Evolutionary conservation across 2,888 invertebrate species (phyloP), one percentile per base, ranked within the genome.

Genomic region (Patella ulyssiponensis): DNA sequence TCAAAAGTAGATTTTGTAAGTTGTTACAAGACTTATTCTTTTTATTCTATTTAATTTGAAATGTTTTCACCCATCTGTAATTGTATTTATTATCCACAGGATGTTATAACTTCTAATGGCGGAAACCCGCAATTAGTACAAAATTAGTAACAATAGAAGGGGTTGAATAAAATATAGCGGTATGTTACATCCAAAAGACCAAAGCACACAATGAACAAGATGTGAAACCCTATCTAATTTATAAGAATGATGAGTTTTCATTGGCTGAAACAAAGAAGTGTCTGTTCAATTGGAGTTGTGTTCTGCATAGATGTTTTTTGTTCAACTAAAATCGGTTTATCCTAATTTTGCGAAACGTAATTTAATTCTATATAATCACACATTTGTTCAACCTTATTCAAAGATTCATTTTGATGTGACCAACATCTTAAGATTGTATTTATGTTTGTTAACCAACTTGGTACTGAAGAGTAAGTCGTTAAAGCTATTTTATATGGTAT

Each of bases 1-100:
- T 89, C 89, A 33, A 86, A 84, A 73, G 82, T 84, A 73, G 91
- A 91, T 76, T 92, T 91, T 84, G 91, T 92, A 83, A 88, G 91
- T 84, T 12, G n/a, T 12, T 2, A n/a, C 0, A 44, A 7, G 9
- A 5, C 33, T 5, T 33, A 33, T 5, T 33, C 33, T 33, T 44
- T 44, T 44, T 44, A 5, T 44, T 7, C 44, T 44, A 44, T 44
- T 44, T 44, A 5, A 33, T 44, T 9, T 9, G 44, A 44, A 44
- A 44, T 44, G 7, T 44, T 44, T 44, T 44, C 9, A 44, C 7
- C 44, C 44, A 44, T 7, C 44, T 44, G 44, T 44, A 9, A 7
- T 44, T 0, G 7, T 44, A 9, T 44, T 44, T 44, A 44, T 44
- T 1, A 9, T 0, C 44, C 7, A 7, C 9, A 9, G 9, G 44